A percentile compares a stretch with the other conserved stretches of the same genome.
These are phyloP conservation scores for Pelobates cultripes DNA, from an alignment of 2,797 vertebrate species.

Conservation along the genomic window DNA sequence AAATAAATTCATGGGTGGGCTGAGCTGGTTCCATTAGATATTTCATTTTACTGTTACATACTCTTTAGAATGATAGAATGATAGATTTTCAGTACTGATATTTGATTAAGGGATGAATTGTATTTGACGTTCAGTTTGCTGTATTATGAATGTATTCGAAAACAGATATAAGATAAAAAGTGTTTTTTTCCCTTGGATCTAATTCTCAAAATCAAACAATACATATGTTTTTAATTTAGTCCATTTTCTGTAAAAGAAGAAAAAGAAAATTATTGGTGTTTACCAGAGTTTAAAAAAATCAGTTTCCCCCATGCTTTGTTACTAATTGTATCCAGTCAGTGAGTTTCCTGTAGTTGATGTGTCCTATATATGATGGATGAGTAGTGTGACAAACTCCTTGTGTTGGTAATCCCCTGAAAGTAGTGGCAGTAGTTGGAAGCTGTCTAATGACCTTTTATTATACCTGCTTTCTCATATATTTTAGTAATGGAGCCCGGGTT, in stretches of 20 bases:
- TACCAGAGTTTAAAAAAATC: background rate
- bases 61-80: too few relatives aligned
- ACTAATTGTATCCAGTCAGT: background rate
- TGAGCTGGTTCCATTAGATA: too few relatives aligned
- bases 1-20: too few relatives aligned
- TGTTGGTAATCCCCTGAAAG: constrained; percentile 11
- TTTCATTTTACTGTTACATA: too few relatives aligned
- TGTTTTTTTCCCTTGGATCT: too few relatives aligned
- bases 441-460: background rate
- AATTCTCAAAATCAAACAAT: too few relatives aligned
- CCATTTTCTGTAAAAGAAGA: background rate
- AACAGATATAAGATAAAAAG: too few relatives aligned
- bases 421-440: background rate
- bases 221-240: background rate
- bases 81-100: too few relatives aligned
- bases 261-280: background rate
- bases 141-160: too few relatives aligned
- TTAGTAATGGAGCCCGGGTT: constrained; percentile 20
- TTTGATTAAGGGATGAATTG: too few relatives aligned
- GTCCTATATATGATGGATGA: constrained; percentile 9
- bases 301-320: background rate
- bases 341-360: background rate
- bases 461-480: background rate
- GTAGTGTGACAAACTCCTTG: background rate
- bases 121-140: too few relatives aligned